Evolutionary conservation across 2,797 vertebrate genomes (phyloP).

Genomic region (Taeniopygia guttata): DNA sequence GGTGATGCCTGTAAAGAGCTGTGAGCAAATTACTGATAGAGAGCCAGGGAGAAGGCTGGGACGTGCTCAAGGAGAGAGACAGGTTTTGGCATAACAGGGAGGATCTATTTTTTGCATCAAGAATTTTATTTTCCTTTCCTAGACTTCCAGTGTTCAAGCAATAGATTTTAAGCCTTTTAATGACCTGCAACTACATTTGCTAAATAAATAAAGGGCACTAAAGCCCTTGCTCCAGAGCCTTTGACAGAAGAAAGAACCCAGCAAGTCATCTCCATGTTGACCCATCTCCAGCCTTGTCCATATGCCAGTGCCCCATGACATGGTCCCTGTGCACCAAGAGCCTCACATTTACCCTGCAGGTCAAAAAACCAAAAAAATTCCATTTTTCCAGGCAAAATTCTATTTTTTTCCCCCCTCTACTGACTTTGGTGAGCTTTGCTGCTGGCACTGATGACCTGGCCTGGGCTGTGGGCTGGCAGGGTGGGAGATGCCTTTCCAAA

Average conservation of each 20-base stretch:
- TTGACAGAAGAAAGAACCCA: neutral
- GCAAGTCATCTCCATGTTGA: neutral
- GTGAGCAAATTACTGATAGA: neutral
- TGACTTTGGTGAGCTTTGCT: neutral
- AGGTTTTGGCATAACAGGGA: neutral
- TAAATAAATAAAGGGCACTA: neutral
- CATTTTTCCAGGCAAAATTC: neutral
- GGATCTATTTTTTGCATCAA: neutral
- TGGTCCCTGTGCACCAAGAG: rapidly evolving
- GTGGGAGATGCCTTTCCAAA: neutral
- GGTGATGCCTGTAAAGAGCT: neutral
- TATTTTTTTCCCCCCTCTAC: rapidly evolving
- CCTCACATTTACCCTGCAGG: neutral
- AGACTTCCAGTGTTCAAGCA: neutral
- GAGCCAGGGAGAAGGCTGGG: neutral
- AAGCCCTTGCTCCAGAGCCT: neutral
- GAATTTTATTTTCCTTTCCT: neutral
- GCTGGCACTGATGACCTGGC: rapidly evolving
- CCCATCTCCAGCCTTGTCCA: neutral
- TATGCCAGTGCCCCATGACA: neutral
- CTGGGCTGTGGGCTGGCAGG: neutral
- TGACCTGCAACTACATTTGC: neutral
- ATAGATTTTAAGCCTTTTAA: neutral
- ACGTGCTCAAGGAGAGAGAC: neutral
- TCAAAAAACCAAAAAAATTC: neutral